phyloP scores from a whole-genome alignment of 2,888 invertebrate genomes.

The Hemaris fuciformis region DNA sequence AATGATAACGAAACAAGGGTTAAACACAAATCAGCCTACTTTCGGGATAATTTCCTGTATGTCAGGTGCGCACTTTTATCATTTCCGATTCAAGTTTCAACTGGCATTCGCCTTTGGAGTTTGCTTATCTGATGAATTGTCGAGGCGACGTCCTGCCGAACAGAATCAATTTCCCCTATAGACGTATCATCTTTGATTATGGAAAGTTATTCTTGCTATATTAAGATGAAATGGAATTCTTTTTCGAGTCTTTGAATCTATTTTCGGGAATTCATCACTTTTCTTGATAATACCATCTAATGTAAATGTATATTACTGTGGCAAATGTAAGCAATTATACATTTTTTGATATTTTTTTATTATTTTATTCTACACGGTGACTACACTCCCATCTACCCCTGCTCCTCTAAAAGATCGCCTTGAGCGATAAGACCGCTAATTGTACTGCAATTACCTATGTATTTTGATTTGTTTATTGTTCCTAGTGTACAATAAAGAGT shows the following conservation, averaged over 20 bases:
- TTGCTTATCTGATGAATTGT: constrained; percentile 8
- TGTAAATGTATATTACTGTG: no score
- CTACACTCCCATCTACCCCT: no score
- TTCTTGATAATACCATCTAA: no score
- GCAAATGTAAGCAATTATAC: no score
- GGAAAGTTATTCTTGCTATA: background rate
- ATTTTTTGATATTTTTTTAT: no score
- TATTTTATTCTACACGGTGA: no score
- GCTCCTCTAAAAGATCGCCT: no score
- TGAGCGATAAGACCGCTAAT: no score
- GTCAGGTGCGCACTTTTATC: constrained; percentile 17
- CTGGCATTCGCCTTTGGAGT: constrained; percentile 7
- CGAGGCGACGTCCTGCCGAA: background rate
- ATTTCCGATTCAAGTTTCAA: constrained; percentile 15
- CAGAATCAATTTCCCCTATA: constrained; percentile 1
- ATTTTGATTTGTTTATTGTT: no score
- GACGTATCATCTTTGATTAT: constrained; percentile 4
- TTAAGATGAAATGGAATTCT: background rate
- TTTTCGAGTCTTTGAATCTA: background rate
- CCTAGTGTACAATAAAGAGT: no score
- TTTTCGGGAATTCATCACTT: no score
- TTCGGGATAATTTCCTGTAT: constrained; percentile 12
- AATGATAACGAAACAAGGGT: constrained; percentile 2
- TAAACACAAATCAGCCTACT: constrained; percentile 5
- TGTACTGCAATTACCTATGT: no score